A percentile compares a stretch with the other conserved stretches of the same genome.
Conservation (phyloP, 2,113 vertebrate genomes). For the Nycticorax nycticorax region DNA sequence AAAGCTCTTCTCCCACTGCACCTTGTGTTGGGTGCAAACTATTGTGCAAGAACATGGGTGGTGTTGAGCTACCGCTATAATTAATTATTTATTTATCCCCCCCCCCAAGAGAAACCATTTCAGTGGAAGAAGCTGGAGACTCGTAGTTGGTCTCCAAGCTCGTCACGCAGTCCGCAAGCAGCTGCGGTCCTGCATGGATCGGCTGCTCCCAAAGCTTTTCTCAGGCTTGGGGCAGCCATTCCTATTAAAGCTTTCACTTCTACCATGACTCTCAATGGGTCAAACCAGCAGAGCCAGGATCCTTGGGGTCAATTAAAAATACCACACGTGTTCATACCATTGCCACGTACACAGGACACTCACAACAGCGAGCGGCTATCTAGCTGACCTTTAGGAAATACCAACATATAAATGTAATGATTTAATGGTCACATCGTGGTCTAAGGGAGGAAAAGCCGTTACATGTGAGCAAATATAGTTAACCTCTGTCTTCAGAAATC, state of each 20-base stretch:
- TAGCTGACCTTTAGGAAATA: neutral
- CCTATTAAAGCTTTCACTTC: neutral
- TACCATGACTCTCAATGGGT: neutral
- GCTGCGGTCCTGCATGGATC: neutral
- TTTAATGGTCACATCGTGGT: neutral
- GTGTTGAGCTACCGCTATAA: neutral
- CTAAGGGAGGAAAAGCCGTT: neutral
- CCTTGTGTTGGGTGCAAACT: neutral
- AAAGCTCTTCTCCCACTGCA: neutral
- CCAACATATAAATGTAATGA: neutral
- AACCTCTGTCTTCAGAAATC: neutral
- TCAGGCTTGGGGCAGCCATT: neutral
- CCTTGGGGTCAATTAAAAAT: rapidly evolving
- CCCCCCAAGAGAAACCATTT: neutral
- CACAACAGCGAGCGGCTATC: neutral
- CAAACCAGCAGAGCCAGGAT: neutral
- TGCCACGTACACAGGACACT: neutral
- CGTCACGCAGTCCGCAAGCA: neutral
- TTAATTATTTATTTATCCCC: too few relatives aligned
- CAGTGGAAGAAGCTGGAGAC: neutral
- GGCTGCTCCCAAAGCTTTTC: neutral
- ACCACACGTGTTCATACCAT: rapidly evolving
- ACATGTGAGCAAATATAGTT: rapidly evolving
- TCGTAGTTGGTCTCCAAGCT: neutral
- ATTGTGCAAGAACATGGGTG: neutral